phyloP scores from a whole-genome alignment of 2,888 invertebrate genomes.

The Eupithecia vulgata region DNA sequence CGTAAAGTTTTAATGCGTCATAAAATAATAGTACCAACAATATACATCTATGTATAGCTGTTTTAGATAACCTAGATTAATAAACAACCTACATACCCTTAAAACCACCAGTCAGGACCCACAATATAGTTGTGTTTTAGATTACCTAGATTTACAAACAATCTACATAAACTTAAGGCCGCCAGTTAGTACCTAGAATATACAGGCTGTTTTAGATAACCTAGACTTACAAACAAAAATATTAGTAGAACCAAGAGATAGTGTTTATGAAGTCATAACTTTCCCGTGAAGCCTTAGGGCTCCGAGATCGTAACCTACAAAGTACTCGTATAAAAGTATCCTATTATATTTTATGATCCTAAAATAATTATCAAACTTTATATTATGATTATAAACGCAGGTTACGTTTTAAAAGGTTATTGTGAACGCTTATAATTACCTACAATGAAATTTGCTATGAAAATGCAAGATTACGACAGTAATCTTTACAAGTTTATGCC shows the following conservation, averaged over 20 bases:
- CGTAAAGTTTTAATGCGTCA: too few relatives aligned
- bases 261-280: slow-evolving; percentile 41
- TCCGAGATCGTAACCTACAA: slow-evolving; percentile 25
- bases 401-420: background rate
- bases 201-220: too few relatives aligned
- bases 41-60: too few relatives aligned
- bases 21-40: too few relatives aligned
- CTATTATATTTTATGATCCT: slow-evolving; percentile 35
- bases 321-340: slow-evolving; percentile 31
- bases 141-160: too few relatives aligned
- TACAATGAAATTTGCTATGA: background rate
- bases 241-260: slow-evolving; percentile 24
- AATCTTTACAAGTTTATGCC: slow-evolving; percentile 14
- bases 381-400: slow-evolving; percentile 14
- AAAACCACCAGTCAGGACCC: too few relatives aligned
- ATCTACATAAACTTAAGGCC: too few relatives aligned
- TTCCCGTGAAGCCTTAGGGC: slow-evolving; percentile 31
- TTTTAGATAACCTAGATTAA: too few relatives aligned
- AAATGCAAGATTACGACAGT: background rate
- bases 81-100: too few relatives aligned
- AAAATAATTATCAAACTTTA: slow-evolving; percentile 30
- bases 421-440: background rate
- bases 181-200: too few relatives aligned
- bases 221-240: background rate
- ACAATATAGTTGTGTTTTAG: too few relatives aligned